These are phyloP conservation scores for Idaea biselata DNA, from an alignment of 2,888 invertebrate species.

Conservation along the genomic window DNA sequence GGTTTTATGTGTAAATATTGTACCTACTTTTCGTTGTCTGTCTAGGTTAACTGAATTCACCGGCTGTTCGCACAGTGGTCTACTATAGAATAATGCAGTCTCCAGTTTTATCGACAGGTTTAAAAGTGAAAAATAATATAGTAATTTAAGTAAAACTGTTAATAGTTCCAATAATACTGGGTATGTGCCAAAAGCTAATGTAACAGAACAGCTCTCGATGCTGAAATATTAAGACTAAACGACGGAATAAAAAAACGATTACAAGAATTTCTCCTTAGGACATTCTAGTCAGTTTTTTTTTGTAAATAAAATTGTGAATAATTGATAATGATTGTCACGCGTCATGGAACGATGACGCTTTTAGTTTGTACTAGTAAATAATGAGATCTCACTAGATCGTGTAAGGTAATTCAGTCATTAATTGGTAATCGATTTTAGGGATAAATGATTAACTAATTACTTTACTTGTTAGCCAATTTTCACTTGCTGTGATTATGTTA, in stretches of 20 bases:
- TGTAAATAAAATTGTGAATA: constrained; percentile 80
- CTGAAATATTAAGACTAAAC: constrained; percentile 63
- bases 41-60: constrained; percentile 33
- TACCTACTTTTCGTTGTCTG: constrained; percentile 43
- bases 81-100: constrained; percentile 39
- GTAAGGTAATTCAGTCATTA: constrained; percentile 79
- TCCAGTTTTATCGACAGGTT: constrained; percentile 53
- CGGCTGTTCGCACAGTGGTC: constrained; percentile 22
- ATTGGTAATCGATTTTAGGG: constrained; percentile 76
- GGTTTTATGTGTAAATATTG: constrained; percentile 53
- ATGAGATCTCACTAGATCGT: constrained; percentile 77
- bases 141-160: constrained; percentile 51
- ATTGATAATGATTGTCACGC: constrained; percentile 63
- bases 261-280: constrained; percentile 65
- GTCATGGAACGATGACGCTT: constrained; percentile 52
- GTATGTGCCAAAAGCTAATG: constrained; percentile 76
- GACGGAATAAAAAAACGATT: constrained; percentile 53
- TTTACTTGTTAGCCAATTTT: constrained; percentile 80
- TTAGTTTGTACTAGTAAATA: constrained; percentile 74
- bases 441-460: constrained; percentile 54
- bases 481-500: constrained; percentile 79
- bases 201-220: constrained; percentile 58
- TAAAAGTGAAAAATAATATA: constrained; percentile 39
- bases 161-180: constrained; percentile 61
- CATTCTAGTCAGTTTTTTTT: constrained; percentile 69